phyloP scores from a whole-genome alignment of 2,797 vertebrate genomes.

The Sebastes matsubarae region DNA sequence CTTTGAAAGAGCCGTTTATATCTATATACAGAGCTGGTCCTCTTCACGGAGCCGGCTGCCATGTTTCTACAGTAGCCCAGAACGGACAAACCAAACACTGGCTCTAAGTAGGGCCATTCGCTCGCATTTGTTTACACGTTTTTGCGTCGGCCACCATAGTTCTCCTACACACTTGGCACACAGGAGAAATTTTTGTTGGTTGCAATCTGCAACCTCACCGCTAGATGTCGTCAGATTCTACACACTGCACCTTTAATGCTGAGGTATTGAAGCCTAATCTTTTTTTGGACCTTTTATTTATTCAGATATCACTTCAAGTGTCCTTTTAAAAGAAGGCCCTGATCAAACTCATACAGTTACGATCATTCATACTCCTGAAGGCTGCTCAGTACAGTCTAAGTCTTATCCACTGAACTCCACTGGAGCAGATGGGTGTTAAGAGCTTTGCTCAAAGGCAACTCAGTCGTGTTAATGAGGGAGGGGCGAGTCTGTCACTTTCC shows the following conservation, averaged over 20 bases:
- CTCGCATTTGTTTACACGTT: no score
- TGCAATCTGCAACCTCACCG: no score
- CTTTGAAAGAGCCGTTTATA: no score
- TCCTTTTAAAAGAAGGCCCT: not conserved
- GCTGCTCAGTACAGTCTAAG: not conserved
- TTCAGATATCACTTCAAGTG: not conserved
- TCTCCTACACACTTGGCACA: no score
- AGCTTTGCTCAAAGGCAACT: not conserved
- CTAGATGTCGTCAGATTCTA: no score
- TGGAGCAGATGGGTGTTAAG: not conserved
- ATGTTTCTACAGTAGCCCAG: no score
- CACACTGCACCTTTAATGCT: not conserved
- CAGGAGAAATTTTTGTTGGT: no score
- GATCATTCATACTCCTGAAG: not conserved
- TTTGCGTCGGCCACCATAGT: no score
- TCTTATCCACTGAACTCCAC: not conserved
- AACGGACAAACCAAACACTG: no score
- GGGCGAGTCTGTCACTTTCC: not conserved
- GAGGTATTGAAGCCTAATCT: not conserved
- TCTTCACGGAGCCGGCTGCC: no score
- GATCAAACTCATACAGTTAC: not conserved
- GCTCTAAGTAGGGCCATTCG: no score
- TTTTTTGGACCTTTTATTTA: not conserved
- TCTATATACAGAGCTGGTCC: no score
- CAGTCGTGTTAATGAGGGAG: not conserved